Conservation (phyloP, 1,140 invertebrate species). For the Philaenus spumarius region DNA sequence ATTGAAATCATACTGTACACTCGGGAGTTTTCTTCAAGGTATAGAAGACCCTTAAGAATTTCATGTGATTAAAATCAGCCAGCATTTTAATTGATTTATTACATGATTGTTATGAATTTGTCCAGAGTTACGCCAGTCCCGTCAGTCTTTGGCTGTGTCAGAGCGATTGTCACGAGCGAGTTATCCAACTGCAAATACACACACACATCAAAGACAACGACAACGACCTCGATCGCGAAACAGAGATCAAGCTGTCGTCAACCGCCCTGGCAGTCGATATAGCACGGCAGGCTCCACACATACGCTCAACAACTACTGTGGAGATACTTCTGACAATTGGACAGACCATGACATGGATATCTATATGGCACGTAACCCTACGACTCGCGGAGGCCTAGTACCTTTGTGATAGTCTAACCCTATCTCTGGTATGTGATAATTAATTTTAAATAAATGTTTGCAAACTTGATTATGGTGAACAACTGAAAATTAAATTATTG, state of each 20-base stretch:
- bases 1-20: too few species aligned
- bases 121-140: constrained; percentile 70
- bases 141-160: constrained; percentile 70
- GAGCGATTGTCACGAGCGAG: constrained; percentile 66
- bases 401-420: constrained; percentile 39
- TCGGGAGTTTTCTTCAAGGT: too few species aligned
- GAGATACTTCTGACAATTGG: constrained; percentile 83
- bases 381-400: constrained; percentile 73
- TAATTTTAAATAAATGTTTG: too few species aligned
- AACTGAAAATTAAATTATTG: too few species aligned
- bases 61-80: too few species aligned
- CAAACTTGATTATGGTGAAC: too few species aligned
- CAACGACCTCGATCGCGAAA: constrained; percentile 54
- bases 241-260: constrained; percentile 26
- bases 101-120: too few species aligned
- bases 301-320: constrained; percentile 72
- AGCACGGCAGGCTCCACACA: constrained; percentile 65
- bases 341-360: constrained; percentile 94
- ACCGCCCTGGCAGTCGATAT: constrained; percentile 43
- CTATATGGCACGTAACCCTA: constrained; percentile 86
- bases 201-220: constrained; percentile 46
- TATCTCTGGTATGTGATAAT: too few species aligned
- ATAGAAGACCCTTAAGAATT: too few species aligned
- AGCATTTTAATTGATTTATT: too few species aligned
- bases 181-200: constrained; percentile 46